These are phyloP conservation scores for Acrocephalus arundinaceus DNA, from an alignment of 2,113 vertebrate species.

Conservation along the genomic window DNA sequence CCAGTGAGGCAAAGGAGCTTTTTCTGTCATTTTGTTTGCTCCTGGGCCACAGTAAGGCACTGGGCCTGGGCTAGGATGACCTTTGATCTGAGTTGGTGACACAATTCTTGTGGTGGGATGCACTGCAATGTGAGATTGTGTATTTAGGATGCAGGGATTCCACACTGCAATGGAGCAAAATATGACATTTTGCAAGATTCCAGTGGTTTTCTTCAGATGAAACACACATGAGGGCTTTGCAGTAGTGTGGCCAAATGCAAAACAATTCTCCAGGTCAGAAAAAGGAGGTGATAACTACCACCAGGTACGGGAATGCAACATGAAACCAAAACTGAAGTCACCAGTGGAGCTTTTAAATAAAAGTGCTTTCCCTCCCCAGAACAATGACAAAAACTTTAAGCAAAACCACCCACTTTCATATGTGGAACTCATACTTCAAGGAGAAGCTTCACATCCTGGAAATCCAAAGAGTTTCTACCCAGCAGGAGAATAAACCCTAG, in stretches of 20 bases:
- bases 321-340: neutral
- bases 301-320: neutral
- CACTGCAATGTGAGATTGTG: neutral
- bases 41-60: neutral
- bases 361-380: neutral
- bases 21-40: neutral
- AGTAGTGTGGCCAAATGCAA: rapidly evolving
- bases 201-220: neutral
- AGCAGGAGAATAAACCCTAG: neutral
- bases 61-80: neutral
- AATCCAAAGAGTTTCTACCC: neutral
- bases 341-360: neutral
- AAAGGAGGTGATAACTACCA: neutral
- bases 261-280: neutral
- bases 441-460: neutral
- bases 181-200: neutral
- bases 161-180: neutral
- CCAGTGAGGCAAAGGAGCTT: neutral
- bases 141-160: no score
- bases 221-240: neutral
- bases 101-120: neutral
- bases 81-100: neutral
- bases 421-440: neutral
- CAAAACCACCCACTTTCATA: neutral
- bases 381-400: neutral